Conservation (phyloP, 1,140 invertebrate species). For the Zophobas atratus region DNA sequence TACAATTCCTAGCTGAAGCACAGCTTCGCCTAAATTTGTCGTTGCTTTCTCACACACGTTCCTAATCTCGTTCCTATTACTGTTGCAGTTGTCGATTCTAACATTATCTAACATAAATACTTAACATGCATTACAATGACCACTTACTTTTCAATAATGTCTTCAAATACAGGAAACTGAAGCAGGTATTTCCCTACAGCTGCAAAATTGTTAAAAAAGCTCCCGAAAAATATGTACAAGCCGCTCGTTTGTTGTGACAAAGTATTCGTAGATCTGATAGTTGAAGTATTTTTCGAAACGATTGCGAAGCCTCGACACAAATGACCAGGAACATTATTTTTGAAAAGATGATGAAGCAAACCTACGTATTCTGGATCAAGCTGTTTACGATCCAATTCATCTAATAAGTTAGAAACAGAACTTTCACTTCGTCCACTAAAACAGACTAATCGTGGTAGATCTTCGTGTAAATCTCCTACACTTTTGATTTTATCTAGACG, state of each 20-base stretch:
- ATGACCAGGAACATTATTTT: constrained; percentile 72
- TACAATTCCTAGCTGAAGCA: too few relatives aligned
- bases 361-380: constrained; percentile 73
- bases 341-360: constrained; percentile 69
- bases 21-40: too few relatives aligned
- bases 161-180: too few relatives aligned
- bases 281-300: constrained; percentile 56
- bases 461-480: constrained; percentile 65
- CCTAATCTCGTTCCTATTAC: too few relatives aligned
- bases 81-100: too few relatives aligned
- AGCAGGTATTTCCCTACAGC: too few relatives aligned
- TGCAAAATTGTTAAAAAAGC: too few relatives aligned
- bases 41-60: too few relatives aligned
- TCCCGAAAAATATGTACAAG: not conserved
- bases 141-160: too few relatives aligned
- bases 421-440: constrained; percentile 78
- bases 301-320: constrained; percentile 74
- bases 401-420: constrained; percentile 78
- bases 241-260: not conserved
- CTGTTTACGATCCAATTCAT: constrained; percentile 74
- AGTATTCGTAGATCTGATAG: too few relatives aligned
- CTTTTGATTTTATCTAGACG: constrained; percentile 72
- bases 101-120: too few relatives aligned
- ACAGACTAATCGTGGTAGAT: constrained; percentile 72
- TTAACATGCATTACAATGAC: too few relatives aligned